These are phyloP conservation scores for Zaprionus lineosus DNA, from an alignment of 2,888 invertebrate species.

Conservation along the genomic window DNA sequence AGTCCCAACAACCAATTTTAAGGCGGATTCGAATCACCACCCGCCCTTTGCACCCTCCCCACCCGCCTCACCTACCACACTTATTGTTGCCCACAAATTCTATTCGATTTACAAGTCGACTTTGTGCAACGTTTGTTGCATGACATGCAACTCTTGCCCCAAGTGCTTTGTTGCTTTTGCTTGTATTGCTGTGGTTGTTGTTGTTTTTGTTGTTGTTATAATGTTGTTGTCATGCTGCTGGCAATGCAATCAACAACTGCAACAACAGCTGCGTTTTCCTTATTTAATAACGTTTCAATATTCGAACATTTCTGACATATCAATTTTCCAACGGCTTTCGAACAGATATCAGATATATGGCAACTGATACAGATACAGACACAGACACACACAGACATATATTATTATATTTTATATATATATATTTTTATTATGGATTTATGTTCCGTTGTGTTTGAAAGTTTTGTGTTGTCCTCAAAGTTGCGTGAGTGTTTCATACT, in stretches of 20 bases:
- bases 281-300: constrained; percentile 78
- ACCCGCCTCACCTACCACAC: too few relatives aligned
- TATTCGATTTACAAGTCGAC: constrained; percentile 71
- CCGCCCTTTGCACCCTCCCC: constrained; percentile 16
- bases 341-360: too few relatives aligned
- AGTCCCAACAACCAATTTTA: background rate
- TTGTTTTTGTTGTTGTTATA: constrained; percentile 39
- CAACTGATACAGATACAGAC: constrained; percentile 33
- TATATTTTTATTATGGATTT: constrained; percentile 47
- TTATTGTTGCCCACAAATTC: too few relatives aligned
- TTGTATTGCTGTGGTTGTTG: constrained; percentile 20
- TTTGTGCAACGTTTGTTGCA: constrained; percentile 69
- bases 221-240: constrained; percentile 43
- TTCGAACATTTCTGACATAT: constrained; percentile 76
- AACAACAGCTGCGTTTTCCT: constrained; percentile 62
- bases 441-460: constrained; percentile 57
- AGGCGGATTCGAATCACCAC: background rate
- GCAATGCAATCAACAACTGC: constrained; percentile 48
- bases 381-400: constrained; percentile 22
- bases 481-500: constrained; percentile 26
- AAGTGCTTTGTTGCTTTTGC: constrained; percentile 43
- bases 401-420: constrained; percentile 2
- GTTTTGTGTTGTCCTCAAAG: constrained; percentile 39
- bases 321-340: constrained; percentile 65
- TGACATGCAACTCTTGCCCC: constrained; percentile 73